Evolutionary conservation across 2,888 invertebrate species (phyloP).

Genomic region (Standfussiana lucernea): DNA sequence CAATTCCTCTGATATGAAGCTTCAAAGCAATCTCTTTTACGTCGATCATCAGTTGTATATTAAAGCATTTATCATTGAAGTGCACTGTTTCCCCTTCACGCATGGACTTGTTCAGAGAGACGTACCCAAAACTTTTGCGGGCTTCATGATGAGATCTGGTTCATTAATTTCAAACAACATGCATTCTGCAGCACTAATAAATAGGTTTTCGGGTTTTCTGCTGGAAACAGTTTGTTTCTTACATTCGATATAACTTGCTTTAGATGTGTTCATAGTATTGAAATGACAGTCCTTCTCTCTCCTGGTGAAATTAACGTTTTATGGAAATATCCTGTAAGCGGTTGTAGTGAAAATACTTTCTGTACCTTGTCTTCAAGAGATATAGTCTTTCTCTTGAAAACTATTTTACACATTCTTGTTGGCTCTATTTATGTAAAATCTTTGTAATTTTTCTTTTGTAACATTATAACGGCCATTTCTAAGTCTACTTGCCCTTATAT

Average conservation of each 20-base stretch:
- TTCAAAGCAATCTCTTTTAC: constrained; percentile 12
- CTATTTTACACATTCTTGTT: background rate
- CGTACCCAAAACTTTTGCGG: background rate
- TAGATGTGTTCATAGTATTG: background rate
- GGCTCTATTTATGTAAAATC: too few relatives aligned
- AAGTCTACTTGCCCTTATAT: background rate
- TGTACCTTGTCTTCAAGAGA: background rate
- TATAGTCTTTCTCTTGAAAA: too few relatives aligned
- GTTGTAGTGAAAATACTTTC: background rate
- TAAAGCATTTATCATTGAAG: constrained; percentile 18
- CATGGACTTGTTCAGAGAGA: background rate
- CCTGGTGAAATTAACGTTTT: background rate
- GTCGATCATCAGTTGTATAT: constrained; percentile 33
- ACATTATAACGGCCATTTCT: background rate
- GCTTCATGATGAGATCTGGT: constrained; percentile 12
- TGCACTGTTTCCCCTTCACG: background rate
- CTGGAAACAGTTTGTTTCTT: constrained; percentile 1
- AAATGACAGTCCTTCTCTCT: background rate
- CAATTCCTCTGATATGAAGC: constrained; percentile 4
- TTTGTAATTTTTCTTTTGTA: background rate
- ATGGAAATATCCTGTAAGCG: background rate
- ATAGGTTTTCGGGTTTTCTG: constrained; percentile 4
- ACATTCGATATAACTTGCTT: background rate
- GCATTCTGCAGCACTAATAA: background rate
- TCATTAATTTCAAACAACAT: background rate